Base-by-base conservation (phyloP, 2,888 invertebrate species). In the Nomada flava region DNA sequence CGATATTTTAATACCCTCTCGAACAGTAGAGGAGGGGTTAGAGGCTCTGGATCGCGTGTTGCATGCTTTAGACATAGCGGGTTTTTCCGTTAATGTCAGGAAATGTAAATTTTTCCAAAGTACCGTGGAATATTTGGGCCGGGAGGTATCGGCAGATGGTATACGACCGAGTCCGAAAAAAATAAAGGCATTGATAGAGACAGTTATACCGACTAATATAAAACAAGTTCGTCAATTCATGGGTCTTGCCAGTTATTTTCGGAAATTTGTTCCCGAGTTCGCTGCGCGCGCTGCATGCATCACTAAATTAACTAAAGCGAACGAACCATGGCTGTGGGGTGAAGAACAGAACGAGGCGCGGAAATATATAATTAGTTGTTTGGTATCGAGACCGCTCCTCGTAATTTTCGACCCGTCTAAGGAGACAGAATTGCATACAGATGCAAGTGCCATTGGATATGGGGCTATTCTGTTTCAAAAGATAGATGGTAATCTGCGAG, bases 121-220 rank as follows among this genome's bases (percentile, higher is more conserved):
- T 29, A 63, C 83, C 64, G 79, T 92, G 0, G 80, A 89, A 11
- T 91, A 89, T 65, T 76, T 92, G 20, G 92, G 93, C 0, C 89
- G 91, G 70, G 67, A 86, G 1, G 82, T 92, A 2, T 80, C 79
- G 11, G 62, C 69, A 11, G 69, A 77, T 23, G 23, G 23, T 23
- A 23, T 92, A 13, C 60, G 76, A 18, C 84, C 84, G 0, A 83
- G 84, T 4, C 63, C 15, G 3, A 23, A 11, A 7, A 65, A 73
- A 7, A 18, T 20, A 2, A 10, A 20, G 11, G 57, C 65, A 5
- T 10, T 73, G 50, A 1, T 63, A 20, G 63, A 63, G 1, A n/a
- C 72, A 1, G 55, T 53, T 11, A 23, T 53, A 10, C 72, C 72
- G 1, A 23, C 18, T 1, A 42, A 72, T 1, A 53, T 55, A 1